Evolutionary conservation across 2,888 invertebrate species (phyloP).

Genomic region (Atethmia centrago): DNA sequence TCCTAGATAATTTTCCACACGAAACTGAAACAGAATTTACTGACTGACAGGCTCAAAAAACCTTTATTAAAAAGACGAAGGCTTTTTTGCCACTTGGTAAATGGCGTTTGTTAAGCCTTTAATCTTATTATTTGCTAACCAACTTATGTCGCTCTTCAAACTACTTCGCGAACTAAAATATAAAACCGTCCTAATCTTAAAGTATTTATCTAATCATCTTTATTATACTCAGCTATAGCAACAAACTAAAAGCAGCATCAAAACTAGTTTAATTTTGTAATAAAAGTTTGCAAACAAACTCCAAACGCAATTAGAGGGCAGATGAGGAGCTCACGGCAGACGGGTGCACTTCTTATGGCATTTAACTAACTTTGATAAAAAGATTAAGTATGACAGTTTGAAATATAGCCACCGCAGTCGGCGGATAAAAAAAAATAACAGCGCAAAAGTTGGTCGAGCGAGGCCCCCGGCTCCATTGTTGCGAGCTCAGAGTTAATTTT

Average conservation of each 20-base stretch:
- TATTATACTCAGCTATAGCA: slow-evolving; percentile 49
- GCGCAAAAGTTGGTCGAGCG: slow-evolving; percentile 84
- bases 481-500: slow-evolving; percentile 87
- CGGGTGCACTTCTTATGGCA: slow-evolving; percentile 88
- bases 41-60: background rate
- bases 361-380: slow-evolving; percentile 91
- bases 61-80: background rate
- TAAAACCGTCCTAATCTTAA: slow-evolving; percentile 46
- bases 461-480: slow-evolving; percentile 83
- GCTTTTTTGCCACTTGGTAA: slow-evolving; percentile 12
- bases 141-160: slow-evolving; percentile 15
- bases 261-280: slow-evolving; percentile 78
- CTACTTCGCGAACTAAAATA: slow-evolving; percentile 42
- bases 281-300: slow-evolving; percentile 79
- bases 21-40: background rate
- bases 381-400: slow-evolving; percentile 91
- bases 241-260: slow-evolving; percentile 68
- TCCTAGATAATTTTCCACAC: slow-evolving; percentile 7
- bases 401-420: slow-evolving; percentile 89
- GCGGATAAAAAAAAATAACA: slow-evolving; percentile 85
- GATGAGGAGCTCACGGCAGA: slow-evolving; percentile 83
- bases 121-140: slow-evolving; percentile 20
- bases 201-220: slow-evolving; percentile 58
- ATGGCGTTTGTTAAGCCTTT: slow-evolving; percentile 38
- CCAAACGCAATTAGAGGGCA: slow-evolving; percentile 86